Conservation (phyloP, 2,888 invertebrate genomes). For the Ormyrus thymus region DNA sequence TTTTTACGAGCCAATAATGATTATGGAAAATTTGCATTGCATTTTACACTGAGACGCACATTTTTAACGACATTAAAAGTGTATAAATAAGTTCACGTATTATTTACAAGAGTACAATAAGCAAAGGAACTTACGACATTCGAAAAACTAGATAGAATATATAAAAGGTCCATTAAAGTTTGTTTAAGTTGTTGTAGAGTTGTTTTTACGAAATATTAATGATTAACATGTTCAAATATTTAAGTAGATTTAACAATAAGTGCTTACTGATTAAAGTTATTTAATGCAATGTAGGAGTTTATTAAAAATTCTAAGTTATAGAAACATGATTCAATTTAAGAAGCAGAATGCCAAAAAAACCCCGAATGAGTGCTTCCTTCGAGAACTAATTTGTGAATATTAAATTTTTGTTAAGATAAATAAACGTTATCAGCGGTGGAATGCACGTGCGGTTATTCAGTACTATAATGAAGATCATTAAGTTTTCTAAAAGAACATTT, state of each 20-base stretch:
- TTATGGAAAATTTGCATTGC: conserved; percentile 43
- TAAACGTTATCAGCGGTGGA: conserved; percentile 25
- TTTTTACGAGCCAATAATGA: conserved; percentile 49
- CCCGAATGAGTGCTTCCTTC: conserved; percentile 55
- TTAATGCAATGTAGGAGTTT: conserved; percentile 36
- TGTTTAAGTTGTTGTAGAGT: conserved; percentile 20
- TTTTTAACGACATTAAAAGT: conserved; percentile 43
- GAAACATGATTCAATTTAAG: conserved; percentile 43
- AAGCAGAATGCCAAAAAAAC: conserved; percentile 52
- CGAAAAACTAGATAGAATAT: conserved; percentile 35
- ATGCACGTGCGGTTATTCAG: conserved; percentile 17
- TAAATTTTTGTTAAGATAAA: conserved; percentile 27
- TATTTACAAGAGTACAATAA: conserved; percentile 19
- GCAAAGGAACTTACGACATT: conserved; percentile 39
- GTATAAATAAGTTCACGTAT: conserved; percentile 40
- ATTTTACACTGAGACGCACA: conserved; percentile 55
- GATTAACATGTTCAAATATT: conserved; percentile 32
- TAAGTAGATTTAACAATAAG: conserved; percentile 29
- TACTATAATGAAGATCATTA: conserved; percentile 7
- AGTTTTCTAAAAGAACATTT: conserved; percentile 26
- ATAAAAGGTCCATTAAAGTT: conserved; percentile 21
- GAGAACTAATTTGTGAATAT: conserved; percentile 28
- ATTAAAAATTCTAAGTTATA: conserved; percentile 36
- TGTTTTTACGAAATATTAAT: conserved; percentile 14
- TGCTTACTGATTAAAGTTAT: conserved; percentile 38